Conservation (phyloP, 2,113 vertebrate genomes). For the Megalops atlanticus region DNA sequence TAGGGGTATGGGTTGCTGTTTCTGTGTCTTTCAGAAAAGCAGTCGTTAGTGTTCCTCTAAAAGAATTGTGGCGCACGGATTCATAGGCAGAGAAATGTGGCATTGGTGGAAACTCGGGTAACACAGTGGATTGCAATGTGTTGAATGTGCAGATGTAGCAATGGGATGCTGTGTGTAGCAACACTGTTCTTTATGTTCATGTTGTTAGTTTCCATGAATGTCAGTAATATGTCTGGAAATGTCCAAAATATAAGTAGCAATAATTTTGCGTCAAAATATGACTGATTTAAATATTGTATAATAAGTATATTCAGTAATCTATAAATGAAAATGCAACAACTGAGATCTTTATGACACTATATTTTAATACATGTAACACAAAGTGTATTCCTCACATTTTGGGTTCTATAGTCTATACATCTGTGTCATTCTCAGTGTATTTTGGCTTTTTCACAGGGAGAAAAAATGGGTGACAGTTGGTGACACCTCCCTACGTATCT, state of each 20-base stretch:
- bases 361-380: too few species aligned
- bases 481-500: conserved; percentile 96
- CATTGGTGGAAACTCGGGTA: not conserved
- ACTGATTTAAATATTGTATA: too few species aligned
- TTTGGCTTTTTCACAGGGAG: conserved; percentile 89
- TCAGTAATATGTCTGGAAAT: not conserved
- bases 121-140: not conserved
- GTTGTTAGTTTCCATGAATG: not conserved
- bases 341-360: too few species aligned
- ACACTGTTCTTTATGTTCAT: too few species aligned
- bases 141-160: not conserved
- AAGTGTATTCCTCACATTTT: too few species aligned
- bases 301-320: too few species aligned
- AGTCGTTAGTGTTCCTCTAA: not conserved
- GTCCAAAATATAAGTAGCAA: too few species aligned
- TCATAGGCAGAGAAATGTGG: not conserved
- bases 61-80: not conserved
- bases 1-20: not conserved
- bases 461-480: conserved; percentile 99
- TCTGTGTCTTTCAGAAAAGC: not conserved
- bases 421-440: too few species aligned
- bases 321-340: too few species aligned
- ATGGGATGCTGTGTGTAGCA: not conserved
- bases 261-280: too few species aligned
- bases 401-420: too few species aligned